Evolutionary conservation across 2,113 vertebrate species (phyloP).

Genomic region (Mormyrus lacerda): DNA sequence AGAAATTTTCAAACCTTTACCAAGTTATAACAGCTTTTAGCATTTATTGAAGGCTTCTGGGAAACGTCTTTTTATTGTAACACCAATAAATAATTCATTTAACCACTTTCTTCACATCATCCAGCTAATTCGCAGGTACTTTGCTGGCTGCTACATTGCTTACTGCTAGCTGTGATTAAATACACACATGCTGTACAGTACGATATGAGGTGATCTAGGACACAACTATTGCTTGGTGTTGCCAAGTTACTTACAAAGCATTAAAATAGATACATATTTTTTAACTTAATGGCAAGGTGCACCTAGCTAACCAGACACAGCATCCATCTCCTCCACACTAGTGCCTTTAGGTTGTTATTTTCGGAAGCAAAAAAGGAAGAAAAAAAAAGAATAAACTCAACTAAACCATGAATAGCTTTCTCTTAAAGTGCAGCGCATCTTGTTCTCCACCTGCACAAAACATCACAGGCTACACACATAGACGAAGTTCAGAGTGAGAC

Average conservation of each 20-base stretch:
- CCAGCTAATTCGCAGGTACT: neutral
- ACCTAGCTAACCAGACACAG: constrained; percentile 4
- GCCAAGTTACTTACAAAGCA: neutral
- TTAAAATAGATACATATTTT: constrained; percentile 5
- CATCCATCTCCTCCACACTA: constrained; percentile 3
- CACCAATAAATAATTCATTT: neutral
- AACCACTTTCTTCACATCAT: neutral
- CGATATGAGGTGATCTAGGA: neutral
- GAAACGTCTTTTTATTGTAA: neutral
- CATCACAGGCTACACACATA: neutral
- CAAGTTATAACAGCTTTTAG: neutral
- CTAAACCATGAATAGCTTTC: neutral
- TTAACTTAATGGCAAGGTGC: neutral
- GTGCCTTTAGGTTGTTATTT: neutral
- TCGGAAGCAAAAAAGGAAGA: neutral
- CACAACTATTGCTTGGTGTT: neutral
- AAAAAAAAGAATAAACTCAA: neutral
- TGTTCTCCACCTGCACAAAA: neutral
- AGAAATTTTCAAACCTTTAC: neutral
- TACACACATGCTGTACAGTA: neutral
- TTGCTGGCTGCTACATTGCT: neutral
- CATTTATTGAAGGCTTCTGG: neutral
- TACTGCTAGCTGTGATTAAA: neutral
- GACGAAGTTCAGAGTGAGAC: neutral
- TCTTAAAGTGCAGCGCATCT: neutral